Evolutionary conservation across 2,888 invertebrate species (phyloP).

Genomic region (Xiphydria camelus): DNA sequence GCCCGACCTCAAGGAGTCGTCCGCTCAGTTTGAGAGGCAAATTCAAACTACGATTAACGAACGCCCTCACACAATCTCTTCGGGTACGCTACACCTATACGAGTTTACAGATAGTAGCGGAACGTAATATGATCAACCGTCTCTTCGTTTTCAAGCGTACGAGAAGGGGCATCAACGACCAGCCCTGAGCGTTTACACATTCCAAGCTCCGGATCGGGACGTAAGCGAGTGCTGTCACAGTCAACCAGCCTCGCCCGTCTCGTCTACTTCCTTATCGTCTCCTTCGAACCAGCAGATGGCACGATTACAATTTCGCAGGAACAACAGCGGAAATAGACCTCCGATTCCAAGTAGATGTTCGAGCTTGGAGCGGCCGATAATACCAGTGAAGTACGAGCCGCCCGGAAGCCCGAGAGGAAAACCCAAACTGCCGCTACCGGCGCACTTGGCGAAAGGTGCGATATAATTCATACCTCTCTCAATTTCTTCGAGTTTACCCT

Average conservation of each 20-base stretch:
- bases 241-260: constrained; percentile 59
- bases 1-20: constrained; percentile 77
- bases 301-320: constrained; percentile 49
- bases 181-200: constrained; percentile 84
- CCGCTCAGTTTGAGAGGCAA: constrained; percentile 73
- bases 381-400: constrained; percentile 57
- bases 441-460: constrained; percentile 71
- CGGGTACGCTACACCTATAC: constrained; percentile 60
- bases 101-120: background rate
- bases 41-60: constrained; percentile 73
- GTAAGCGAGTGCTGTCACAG: constrained; percentile 51
- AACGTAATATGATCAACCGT: too few species aligned
- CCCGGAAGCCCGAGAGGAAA: constrained; percentile 47
- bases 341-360: constrained; percentile 66
- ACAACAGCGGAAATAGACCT: constrained; percentile 48
- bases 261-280: constrained; percentile 43
- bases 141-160: constrained; percentile 74
- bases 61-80: constrained; percentile 91
- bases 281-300: constrained; percentile 46
- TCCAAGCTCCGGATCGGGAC: constrained; percentile 73
- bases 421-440: constrained; percentile 64
- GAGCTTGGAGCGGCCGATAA: constrained; percentile 80
- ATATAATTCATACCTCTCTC: too few species aligned
- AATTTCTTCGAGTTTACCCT: too few species aligned
- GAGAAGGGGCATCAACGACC: constrained; percentile 84